Base-by-base conservation (phyloP, 2,888 invertebrate genomes). In the Priocnemis perturbator region DNA sequence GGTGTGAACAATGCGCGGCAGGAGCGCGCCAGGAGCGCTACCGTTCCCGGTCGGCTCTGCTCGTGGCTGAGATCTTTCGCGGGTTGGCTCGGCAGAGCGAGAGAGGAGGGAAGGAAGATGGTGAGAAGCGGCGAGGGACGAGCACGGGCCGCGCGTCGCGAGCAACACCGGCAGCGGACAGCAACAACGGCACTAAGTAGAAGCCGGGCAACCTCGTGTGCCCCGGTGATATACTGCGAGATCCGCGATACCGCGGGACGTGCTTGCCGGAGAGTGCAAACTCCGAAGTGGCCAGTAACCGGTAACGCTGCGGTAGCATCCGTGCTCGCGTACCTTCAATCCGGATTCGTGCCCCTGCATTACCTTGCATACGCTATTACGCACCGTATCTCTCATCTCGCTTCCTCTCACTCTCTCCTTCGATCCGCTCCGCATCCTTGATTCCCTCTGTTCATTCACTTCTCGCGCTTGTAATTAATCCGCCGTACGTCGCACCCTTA, bases 221-320 rank as follows among this genome's bases (percentile, higher is more conserved):
- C 69, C 75, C 77, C 77, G 83, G 87, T 88, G 86, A 88, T 88
- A 86, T 87, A 87, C 86, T 81, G 85, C 85, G 81, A 87, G 88
- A 88, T 88, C 83, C 79, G 74, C 86, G 88, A 88, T 88, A 87
- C 79, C 83, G 53, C 15, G 67, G 56, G 69, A 67, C 67, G 62
- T 67, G 68, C 61, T 56, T 65, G 64, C 64, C 74, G 53, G 67
- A 50, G 50, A 50, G 37, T 37, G 37, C 37, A 37, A 37, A 59
- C 61, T 59, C 73, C 61, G 60, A 64, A 67, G 69, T 60, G 60
- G 52, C 58, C 48, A 62, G 58, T 17, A 66, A 48, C 23, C 47
- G 57, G 57, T 19, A 47, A 50, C 50, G 59, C 19, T 20, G 59
- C 45, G 47, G 26, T 15, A 47, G 59, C 21, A 47, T 45, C 26